Percentiles rank a stretch among this genome's conserved stretches.
Conservation (phyloP, 2,888 invertebrate genomes). For the Chromoteleia sp. region DNA sequence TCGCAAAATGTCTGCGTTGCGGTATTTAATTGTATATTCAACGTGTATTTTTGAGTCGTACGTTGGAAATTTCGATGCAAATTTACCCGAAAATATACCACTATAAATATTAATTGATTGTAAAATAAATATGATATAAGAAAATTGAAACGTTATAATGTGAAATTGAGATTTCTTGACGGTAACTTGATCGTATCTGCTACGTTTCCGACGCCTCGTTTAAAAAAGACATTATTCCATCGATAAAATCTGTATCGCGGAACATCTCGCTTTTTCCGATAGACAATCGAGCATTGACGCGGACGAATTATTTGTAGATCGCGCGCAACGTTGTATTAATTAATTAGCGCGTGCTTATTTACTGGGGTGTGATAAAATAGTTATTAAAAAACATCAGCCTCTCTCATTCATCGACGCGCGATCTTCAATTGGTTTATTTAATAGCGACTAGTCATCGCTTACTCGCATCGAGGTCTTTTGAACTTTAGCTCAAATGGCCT, state of each 20-base stretch:
- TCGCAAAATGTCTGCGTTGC: too few relatives aligned
- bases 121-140: too few relatives aligned
- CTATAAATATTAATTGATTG: too few relatives aligned
- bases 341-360: slow-evolving; percentile 66
- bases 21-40: too few relatives aligned
- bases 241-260: slow-evolving; percentile 13
- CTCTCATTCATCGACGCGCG: slow-evolving; percentile 55
- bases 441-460: slow-evolving; percentile 53
- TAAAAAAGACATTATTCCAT: not conserved
- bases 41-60: too few relatives aligned
- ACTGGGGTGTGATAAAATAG: slow-evolving; percentile 59
- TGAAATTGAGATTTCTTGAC: too few relatives aligned
- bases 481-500: slow-evolving; percentile 68
- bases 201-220: not conserved
- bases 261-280: not conserved
- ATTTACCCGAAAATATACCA: too few relatives aligned
- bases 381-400: slow-evolving; percentile 54
- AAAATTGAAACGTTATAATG: too few relatives aligned
- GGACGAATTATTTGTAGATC: slow-evolving; percentile 31
- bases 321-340: slow-evolving; percentile 55
- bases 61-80: too few relatives aligned
- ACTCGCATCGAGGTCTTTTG: slow-evolving; percentile 62
- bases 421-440: slow-evolving; percentile 62
- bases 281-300: slow-evolving; percentile 37
- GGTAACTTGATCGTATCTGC: too few relatives aligned